Base-by-base conservation (phyloP, 2,888 invertebrate genomes). In the Drosophila formosana region DNA sequence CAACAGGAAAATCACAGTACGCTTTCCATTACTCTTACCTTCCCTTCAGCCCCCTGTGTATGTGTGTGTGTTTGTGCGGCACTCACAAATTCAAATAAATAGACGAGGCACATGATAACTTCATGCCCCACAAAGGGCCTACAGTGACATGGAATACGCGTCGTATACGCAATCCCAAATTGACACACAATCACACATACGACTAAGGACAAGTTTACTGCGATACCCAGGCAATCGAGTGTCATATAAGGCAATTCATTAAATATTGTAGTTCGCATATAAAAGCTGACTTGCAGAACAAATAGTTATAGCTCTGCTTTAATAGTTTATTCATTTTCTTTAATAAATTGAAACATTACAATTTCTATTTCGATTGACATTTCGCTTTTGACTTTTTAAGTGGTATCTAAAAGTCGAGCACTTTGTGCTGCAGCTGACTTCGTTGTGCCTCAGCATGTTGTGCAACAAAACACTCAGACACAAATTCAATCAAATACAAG, bases 401-500 rank as follows among this genome's bases (percentile, higher is more conserved):
- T 50, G n/a, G 57, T 56, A 53, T 53, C 9, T 34, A 1, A 0
- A 2, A 34, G 53, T 60, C 66, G 25, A 1, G 4, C 7, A 23
- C 4, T 4, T 13, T 8, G 30, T 23, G 26, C 4, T 41, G 34
- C 30, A 32, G 8, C 0, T 26, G n/a, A 46, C 45, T 55, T 3
- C 37, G 9, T 73, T 85, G 72, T 71, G 65, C 60, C 74, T 79
- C 65, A 69, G 66, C 75, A 66, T 78, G 67, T 78, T 71, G 53
- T 50, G 68, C 62, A 45, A 34, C 37, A 50, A 58, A 63, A 66
- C 75, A 66, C 45, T 70, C 55, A 57, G 72, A 50, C 65, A 61
- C 68, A 83, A 86, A 83, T 88, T 88, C 86, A 83, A 83, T 83
- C 88, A 83, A 73, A 64, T 61, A 63, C 57, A 67, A 79, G 53